Evolutionary conservation across 2,113 vertebrate species (phyloP), one percentile per base, ranked within the genome.

Genomic region (Vulpes ferrilata): DNA sequence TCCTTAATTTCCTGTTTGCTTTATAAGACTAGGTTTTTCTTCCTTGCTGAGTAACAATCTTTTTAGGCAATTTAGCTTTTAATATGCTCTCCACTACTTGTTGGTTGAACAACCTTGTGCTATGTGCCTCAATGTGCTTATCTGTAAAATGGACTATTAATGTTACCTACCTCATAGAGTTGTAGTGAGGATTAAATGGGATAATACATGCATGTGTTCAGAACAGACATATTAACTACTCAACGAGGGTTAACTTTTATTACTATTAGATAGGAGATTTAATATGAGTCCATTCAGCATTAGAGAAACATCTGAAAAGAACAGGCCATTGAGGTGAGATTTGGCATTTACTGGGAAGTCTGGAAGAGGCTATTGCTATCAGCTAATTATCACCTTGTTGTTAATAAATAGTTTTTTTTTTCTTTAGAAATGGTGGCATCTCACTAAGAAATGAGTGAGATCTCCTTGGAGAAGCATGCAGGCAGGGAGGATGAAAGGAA

Each of bases 1-100:
- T 27, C 32, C 74, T 95, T 86, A 22, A 88, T 64, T 60, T 96
- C 5, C 51, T 96, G 19, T 95, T 90, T 71, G 79, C 30, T 97
- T 97, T 91, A 23, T 22, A 92, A 57, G 2, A 65, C 16, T 51
- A 71, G 27, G 19, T 16, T 80, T 93, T 88, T 87, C 48, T 95
- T 74, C 12, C 23, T 95, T 85, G 23, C 48, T 74, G 53, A 67
- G 11, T 90, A 60, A 85, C 74, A 90, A 48, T 25, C 19, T 32
- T 62, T 73, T 84, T 55, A 86, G 23, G 81, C 16, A 65, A 90
- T 38, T 23, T 85, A 74, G 53, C 32, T 96, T 92, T 87, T 90
- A 82, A 55, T 62, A 93, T 1, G 69, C 3, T 84, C 32, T 73
- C 17, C 8, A 60, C 57, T 65, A 64, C 19, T 83, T 64, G 73